A percentile compares a stretch with the other conserved stretches of the same genome.
Conservation (phyloP, 2,888 invertebrate species). For the Sialis lutaria region DNA sequence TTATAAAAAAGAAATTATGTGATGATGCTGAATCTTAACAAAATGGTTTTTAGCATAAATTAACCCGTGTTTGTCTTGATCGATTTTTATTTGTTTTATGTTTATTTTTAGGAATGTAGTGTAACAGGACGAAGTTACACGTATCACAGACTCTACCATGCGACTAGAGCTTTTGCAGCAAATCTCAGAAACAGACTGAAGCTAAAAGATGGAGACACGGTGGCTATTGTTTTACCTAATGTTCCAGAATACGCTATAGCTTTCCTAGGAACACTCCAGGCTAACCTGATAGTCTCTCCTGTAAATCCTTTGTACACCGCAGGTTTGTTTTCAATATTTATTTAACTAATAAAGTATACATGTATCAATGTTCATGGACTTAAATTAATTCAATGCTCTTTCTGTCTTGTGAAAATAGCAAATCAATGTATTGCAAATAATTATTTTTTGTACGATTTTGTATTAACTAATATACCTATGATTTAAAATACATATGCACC, state of each 20-base stretch:
- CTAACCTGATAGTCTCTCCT: slow-evolving; percentile 14
- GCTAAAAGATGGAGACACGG: slow-evolving; percentile 17
- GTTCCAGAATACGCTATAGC: slow-evolving; percentile 18
- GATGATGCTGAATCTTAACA: too few species aligned
- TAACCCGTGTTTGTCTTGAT: too few species aligned
- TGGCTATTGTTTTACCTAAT: slow-evolving; percentile 20
- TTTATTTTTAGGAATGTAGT: slow-evolving; percentile 13
- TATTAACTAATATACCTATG: too few species aligned
- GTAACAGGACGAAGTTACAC: slow-evolving; percentile 18
- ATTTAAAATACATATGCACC: too few species aligned
- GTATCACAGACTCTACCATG: slow-evolving; percentile 15
- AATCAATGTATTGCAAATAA: too few species aligned
- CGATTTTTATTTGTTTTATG: too few species aligned
- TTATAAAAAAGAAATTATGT: too few species aligned
- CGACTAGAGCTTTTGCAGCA: slow-evolving; percentile 16
- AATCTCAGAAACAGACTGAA: slow-evolving; percentile 16
- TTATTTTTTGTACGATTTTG: too few species aligned
- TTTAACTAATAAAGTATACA: background rate
- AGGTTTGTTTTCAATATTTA: slow-evolving; percentile 7
- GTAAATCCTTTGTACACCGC: slow-evolving; percentile 11
- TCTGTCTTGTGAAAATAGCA: too few species aligned
- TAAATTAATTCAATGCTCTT: too few species aligned
- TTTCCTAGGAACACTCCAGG: slow-evolving; percentile 14
- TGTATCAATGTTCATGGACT: too few species aligned
- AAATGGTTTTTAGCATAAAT: too few species aligned